phyloP scores from a whole-genome alignment of 2,113 vertebrate genomes.

The Rostratula benghalensis region DNA sequence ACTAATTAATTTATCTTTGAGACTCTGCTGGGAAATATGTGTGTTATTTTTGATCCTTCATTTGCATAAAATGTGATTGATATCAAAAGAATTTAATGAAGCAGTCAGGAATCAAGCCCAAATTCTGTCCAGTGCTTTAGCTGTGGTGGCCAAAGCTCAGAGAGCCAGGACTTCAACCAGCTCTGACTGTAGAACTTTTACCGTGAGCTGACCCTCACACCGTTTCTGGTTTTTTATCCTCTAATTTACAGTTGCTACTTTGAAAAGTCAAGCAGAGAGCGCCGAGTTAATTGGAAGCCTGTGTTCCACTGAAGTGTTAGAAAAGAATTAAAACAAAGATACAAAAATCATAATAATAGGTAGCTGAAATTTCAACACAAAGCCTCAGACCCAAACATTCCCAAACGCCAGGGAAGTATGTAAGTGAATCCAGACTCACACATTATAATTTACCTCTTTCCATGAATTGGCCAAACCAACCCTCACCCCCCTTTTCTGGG shows the following conservation, averaged over 20 bases:
- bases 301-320: neutral
- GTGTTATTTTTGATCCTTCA: neutral
- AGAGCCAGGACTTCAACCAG: neutral
- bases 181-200: neutral
- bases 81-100: neutral
- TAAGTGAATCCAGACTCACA: neutral
- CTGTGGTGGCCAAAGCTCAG: neutral
- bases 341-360: neutral
- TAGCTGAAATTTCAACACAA: slow-evolving; percentile 11
- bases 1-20: neutral
- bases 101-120: neutral
- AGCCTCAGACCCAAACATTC: slow-evolving; percentile 42
- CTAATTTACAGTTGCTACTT: neutral
- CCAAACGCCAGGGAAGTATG: neutral
- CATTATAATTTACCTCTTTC: neutral
- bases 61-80: neutral
- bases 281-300: neutral
- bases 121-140: neutral
- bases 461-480: neutral
- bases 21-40: neutral
- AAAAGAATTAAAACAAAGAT: slow-evolving; percentile 41
- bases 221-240: neutral
- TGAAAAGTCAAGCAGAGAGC: neutral
- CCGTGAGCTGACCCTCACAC: neutral
- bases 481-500: neutral